Conservation (phyloP, 1,140 invertebrate species). For the Drosophila teissieri region DNA sequence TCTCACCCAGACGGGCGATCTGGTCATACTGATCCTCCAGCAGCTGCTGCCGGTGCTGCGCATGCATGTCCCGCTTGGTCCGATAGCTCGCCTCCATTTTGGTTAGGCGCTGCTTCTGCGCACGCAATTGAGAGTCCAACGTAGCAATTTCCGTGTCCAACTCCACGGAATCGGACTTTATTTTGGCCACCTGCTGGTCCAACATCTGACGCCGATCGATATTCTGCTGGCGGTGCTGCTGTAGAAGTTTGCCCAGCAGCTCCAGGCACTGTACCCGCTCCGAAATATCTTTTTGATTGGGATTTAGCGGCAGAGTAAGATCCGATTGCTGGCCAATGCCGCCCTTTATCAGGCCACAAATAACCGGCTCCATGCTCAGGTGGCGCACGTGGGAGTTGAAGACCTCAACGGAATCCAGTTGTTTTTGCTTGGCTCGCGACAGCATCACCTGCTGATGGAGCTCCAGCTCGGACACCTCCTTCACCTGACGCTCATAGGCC, state of each 20-base stretch:
- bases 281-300: constrained; percentile 24
- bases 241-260: constrained; percentile 22
- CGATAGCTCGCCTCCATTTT: constrained; percentile 23
- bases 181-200: constrained; percentile 25
- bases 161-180: constrained; percentile 2
- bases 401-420: constrained; percentile 56
- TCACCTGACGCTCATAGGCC: constrained; percentile 48
- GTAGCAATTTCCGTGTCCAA: constrained; percentile 14
- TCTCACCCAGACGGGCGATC: neutral
- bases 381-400: constrained; percentile 59
- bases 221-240: constrained; percentile 10
- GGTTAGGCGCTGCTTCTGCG: constrained; percentile 14
- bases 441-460: constrained; percentile 69
- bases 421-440: constrained; percentile 64
- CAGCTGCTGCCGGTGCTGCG: constrained; percentile 24
- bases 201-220: constrained; percentile 27
- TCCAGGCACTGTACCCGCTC: constrained; percentile 17
- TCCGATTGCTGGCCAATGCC: constrained; percentile 15
- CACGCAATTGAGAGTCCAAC: constrained; percentile 6
- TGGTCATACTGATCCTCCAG: constrained; percentile 15
- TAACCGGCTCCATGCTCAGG: constrained; percentile 33
- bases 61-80: neutral
- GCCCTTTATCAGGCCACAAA: constrained; percentile 16
- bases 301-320: constrained; percentile 52
- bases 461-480: constrained; percentile 38